Evolutionary conservation across 2,888 invertebrate species (phyloP), one percentile per base, ranked within the genome.

Genomic region (Drosophila atroscutellata): DNA sequence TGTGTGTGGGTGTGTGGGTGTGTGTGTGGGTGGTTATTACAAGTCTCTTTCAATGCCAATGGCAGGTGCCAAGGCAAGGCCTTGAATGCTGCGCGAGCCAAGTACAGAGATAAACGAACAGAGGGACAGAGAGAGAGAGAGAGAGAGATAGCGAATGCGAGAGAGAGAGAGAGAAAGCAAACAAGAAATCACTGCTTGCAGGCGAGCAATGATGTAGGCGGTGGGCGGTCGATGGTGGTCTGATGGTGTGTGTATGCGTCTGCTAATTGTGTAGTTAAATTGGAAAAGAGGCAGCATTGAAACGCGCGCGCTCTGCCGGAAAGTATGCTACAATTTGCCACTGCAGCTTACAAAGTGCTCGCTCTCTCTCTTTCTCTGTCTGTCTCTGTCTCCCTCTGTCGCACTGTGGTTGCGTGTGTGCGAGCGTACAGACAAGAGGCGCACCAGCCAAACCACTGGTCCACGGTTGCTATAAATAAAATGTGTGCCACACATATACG

Each of bases 221-320:
- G 39, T 11, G n/a, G 32, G 32, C 24, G 15, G 45, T 15, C 15
- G 15, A 45, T 45, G 45, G 8, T 24, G 45, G 13, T 20, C 13
- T 9, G 20, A 42, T 13, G 20, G 20, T 45, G 11, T 20, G 15
- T 45, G 18, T 20, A 47, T n/a, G 65, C 69, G 66, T 68, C 58
- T 78, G 84, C 86, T 85, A 89, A 85, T 85, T 85, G 89, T 89
- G 86, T 79, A 79, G 79, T 83, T 69, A 60, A 86, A 81, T 78
- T 72, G 72, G 58, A 68, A 63, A 63, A 58, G 39, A 24, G 51
- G 51, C 59, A 56, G 7, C 58, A 54, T 59, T 52, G 60, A 55
- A 39, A 60, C 51, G 56, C 64, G 50, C 42, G 11, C 32, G 49
- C 57, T 28, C 52, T 62, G 61, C 75, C 64, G 54, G 70, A 82